Base-by-base conservation (phyloP, 2,113 vertebrate genomes). In the Aptenodytes forsteri region DNA sequence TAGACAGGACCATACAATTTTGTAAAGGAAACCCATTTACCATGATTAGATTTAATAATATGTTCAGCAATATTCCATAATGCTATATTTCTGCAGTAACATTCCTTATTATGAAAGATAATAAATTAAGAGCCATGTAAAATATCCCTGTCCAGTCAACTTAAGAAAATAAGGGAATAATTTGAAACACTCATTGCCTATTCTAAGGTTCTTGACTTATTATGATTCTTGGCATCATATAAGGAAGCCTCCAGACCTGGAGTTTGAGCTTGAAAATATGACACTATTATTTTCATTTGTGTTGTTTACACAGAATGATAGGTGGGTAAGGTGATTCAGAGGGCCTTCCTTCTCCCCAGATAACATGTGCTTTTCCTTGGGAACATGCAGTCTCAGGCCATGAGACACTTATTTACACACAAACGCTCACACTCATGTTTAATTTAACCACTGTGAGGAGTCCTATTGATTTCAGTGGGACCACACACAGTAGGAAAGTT, bases 71-170 rank as follows among this genome's bases (percentile, higher is more conserved):
- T 93, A 96, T 89, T 94, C 81, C 40, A 84, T 89, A 94, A 72
- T 83, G 26, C 4, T 87, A 17, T 93, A 89, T 94, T 95, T 77
- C 54, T 96, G 59, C 20, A 92, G 89, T 95, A 94, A 92, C 36
- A 25, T 69, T 93, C 55, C 26, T 72, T 96, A 91, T 96, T 95
- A 94, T 89, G 87, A 96, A 97, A 94, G 84, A 92, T 85, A 97
- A 97, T 97, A 98, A 78, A 97, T 87, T 69, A 70, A 62, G 25
- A 80, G 64, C 87, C 92, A 93, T 72, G 56, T 81, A 92, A 96
- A 97, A 97, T 81, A 96, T 42, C 64, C 32, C 52, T 73, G 44
- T 82, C 23, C 40, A 75, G 52, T 65, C 65, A 90, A 93, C 40
- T 77, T 90, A 85, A 86, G 59, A 96, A 96, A 96, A 95, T 75